Percentiles rank a stretch among this genome's conserved stretches.
phyloP scores from a whole-genome alignment of 2,113 vertebrate species.

The Rafetus swinhoei region DNA sequence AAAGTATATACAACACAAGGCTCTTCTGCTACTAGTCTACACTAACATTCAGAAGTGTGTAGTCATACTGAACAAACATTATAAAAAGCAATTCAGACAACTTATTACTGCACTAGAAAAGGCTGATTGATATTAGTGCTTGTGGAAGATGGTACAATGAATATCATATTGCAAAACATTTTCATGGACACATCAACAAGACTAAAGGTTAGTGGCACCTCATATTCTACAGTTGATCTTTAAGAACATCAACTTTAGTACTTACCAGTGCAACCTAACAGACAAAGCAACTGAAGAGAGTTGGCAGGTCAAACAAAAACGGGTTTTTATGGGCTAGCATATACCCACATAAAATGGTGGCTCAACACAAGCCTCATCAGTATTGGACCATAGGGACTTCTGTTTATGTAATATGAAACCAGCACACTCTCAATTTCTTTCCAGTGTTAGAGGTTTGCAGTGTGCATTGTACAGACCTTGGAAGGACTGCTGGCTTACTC shows the following conservation, averaged over 20 bases:
- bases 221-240: slow-evolving; percentile 4
- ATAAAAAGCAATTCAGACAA: slow-evolving; percentile 3
- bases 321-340: slow-evolving; percentile 69
- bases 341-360: slow-evolving; percentile 71
- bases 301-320: slow-evolving; percentile 69
- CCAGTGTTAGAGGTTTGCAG: slow-evolving; percentile 71
- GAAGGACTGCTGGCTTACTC: slow-evolving; percentile 42
- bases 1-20: too few relatives aligned
- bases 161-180: slow-evolving; percentile 28
- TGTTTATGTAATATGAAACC: slow-evolving; percentile 76
- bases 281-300: slow-evolving; percentile 57
- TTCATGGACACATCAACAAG: slow-evolving; percentile 36
- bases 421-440: slow-evolving; percentile 69
- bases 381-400: slow-evolving; percentile 67
- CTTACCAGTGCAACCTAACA: slow-evolving; percentile 47
- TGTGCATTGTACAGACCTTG: slow-evolving; percentile 61
- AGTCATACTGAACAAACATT: not conserved
- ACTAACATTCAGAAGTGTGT: not conserved
- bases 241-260: slow-evolving; percentile 47
- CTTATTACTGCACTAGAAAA: not conserved
- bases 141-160: not conserved
- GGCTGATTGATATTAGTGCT: not conserved
- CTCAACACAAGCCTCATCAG: slow-evolving; percentile 72
- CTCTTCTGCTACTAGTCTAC: not conserved
- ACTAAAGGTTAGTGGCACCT: slow-evolving; percentile 11